These are phyloP conservation scores for Procapra przewalskii DNA, from an alignment of 2,113 vertebrate species.

Conservation along the genomic window DNA sequence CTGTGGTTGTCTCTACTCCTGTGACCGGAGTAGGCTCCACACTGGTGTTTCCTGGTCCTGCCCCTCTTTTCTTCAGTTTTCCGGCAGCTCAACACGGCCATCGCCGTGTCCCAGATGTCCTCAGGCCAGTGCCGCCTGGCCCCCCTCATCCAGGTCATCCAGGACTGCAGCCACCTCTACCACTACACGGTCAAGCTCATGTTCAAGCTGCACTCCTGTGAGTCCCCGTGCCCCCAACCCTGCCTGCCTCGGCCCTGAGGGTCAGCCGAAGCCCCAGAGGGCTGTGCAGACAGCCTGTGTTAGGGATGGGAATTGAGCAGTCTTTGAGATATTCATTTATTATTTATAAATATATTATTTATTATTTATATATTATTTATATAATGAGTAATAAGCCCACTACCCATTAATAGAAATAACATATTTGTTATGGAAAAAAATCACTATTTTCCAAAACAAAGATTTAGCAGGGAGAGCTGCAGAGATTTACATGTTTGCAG, in stretches of 20 bases:
- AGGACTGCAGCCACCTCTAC: conserved; percentile 97
- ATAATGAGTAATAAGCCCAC: background rate
- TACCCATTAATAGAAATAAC: background rate
- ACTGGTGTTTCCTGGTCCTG: rapidly evolving
- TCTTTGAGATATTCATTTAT: background rate
- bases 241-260: background rate
- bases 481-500: rapidly evolving
- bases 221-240: conserved; percentile 68
- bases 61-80: conserved; percentile 82
- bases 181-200: conserved; percentile 96
- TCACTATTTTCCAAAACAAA: background rate
- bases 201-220: conserved; percentile 97
- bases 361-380: background rate
- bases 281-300: background rate
- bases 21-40: rapidly evolving
- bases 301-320: background rate
- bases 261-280: background rate
- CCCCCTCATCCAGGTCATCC: conserved; percentile 96
- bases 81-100: conserved; percentile 95
- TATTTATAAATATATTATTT: background rate
- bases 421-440: background rate
- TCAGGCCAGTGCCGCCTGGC: conserved; percentile 96
- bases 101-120: conserved; percentile 92
- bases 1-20: rapidly evolving
- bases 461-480: rapidly evolving